Evolutionary conservation across 2,113 vertebrate species (phyloP).

Genomic region (Eulemur macaco): DNA sequence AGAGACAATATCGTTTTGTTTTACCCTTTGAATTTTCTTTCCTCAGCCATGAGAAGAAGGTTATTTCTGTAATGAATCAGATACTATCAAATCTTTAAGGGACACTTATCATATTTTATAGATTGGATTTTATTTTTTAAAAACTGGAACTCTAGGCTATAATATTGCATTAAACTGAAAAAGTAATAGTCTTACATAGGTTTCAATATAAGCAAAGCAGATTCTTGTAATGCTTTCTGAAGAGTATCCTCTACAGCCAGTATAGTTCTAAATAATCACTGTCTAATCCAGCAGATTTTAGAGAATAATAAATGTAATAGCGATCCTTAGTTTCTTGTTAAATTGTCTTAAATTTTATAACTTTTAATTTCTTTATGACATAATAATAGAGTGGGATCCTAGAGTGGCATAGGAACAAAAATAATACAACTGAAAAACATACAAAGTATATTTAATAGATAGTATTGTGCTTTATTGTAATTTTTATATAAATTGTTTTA

Average conservation of each 20-base stretch:
- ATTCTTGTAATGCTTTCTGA: background rate
- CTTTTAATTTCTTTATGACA: background rate
- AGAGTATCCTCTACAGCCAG: background rate
- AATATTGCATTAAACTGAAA: background rate
- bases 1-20: background rate
- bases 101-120: background rate
- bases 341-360: background rate
- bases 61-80: background rate
- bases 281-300: background rate
- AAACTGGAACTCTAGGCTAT: background rate
- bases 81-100: background rate
- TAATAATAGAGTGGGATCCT: rapidly evolving
- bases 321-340: background rate
- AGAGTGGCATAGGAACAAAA: background rate
- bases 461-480: background rate
- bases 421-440: background rate
- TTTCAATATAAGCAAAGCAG: background rate
- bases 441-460: background rate
- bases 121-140: background rate
- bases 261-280: background rate
- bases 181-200: background rate
- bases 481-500: background rate
- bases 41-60: background rate
- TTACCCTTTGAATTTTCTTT: background rate
- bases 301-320: background rate